Percentiles rank a stretch among this genome's conserved stretches.
Conservation (phyloP, 2,888 invertebrate genomes). For the Troides helena region DNA sequence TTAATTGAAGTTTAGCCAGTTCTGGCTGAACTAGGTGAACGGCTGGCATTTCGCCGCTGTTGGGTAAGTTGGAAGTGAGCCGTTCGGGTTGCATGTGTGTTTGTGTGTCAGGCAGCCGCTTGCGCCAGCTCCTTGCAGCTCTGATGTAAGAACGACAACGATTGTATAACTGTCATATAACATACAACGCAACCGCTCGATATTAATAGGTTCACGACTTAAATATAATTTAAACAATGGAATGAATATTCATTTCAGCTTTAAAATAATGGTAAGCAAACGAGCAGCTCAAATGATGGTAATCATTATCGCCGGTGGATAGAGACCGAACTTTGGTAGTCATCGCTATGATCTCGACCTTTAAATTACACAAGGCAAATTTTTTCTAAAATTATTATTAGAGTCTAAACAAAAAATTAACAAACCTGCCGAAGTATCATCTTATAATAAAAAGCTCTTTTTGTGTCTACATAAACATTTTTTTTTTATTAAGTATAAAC, state of each 20-base stretch:
- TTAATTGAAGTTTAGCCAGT: not conserved
- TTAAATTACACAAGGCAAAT: no score
- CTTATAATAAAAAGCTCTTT: no score
- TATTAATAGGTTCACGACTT: conserved; percentile 43
- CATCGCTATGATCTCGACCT: no score
- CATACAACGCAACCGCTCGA: conserved; percentile 51
- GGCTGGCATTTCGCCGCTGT: conserved; percentile 32
- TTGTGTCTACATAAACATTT: no score
- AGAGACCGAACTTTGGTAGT: no score
- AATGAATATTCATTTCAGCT: not conserved
- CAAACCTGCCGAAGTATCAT: no score
- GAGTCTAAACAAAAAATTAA: no score
- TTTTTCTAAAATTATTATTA: no score
- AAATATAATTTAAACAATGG: conserved; percentile 23
- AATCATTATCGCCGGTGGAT: no score
- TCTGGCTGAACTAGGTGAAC: conserved; percentile 27
- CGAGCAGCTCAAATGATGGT: no score
- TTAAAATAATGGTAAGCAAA: no score
- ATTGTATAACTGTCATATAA: conserved; percentile 58
- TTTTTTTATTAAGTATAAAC: no score
- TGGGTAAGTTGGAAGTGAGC: conserved; percentile 32
- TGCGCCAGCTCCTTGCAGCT: conserved; percentile 46
- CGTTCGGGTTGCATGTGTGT: conserved; percentile 55
- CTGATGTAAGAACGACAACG: conserved; percentile 60
- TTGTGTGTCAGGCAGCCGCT: conserved; percentile 58